Evolutionary conservation across 2,888 invertebrate genomes (phyloP), one percentile per base, ranked within the genome.

Genomic region (Eristalis intricaria): DNA sequence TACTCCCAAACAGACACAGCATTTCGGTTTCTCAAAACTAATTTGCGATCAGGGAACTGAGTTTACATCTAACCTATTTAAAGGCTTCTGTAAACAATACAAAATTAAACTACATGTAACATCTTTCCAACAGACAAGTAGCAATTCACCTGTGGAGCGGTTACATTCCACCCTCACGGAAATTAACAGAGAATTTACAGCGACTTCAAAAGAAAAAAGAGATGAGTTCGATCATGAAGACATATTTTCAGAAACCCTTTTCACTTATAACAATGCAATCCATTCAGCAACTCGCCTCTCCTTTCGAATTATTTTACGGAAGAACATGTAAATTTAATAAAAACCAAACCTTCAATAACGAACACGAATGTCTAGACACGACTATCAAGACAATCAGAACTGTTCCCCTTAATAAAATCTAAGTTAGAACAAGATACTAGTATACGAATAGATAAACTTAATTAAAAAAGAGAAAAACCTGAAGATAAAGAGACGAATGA

Each of bases 111-210:
- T 26, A 15, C 71, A 43, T 13, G 2, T 61, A 8, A 63, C 63
- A 23, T 73, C 73, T 8, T 35, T 64, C 0, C 73, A 73, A 64
- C 73, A 64, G 43, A 29, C 43, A 26, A 71, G 71, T 2, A 63
- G 73, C 19, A 63, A 73, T 23, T 22, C 74, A 8, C 64, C 64
- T 3, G 64, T 74, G 7, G 74, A 74, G 43, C 43, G 23, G 19
- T 15, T 74, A 7, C 64, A 74, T n/a, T 74, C 56, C 4, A 64
- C 64, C 0, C 8, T 74, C 0, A 74, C 64, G 0, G 35, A 74
- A 56, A 74, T 64, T 8, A 64, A 74, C 13, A 50, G 74, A 22
- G 56, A 64, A 19, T 64, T 74, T 11, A 23, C n/a, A 19, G 11
- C 32, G 5, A 74, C 63, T 32, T 8, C 40, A 19, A 63, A 32